A percentile compares a stretch with the other conserved stretches of the same genome.
Conservation (phyloP, 2,797 vertebrate species). For the Hemibagrus guttatus region DNA sequence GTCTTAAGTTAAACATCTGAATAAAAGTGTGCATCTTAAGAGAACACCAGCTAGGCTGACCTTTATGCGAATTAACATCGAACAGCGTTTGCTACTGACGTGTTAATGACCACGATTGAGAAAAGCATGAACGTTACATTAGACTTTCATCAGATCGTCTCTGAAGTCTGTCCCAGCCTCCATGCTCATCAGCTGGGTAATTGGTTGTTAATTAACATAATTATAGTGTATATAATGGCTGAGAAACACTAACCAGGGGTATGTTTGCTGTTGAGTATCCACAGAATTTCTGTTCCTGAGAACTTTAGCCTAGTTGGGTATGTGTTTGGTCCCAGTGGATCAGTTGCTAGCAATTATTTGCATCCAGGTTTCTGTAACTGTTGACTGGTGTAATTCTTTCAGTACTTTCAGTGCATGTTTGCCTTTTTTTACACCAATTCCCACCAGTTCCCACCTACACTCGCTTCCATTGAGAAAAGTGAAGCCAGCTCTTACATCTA, state of each 20-base stretch:
- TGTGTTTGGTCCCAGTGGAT: not conserved
- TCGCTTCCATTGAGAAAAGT: not conserved
- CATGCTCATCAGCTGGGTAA: slow-evolving; percentile 14
- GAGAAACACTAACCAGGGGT: slow-evolving; percentile 5
- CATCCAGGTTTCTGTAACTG: not conserved
- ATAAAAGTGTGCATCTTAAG: slow-evolving; percentile 27
- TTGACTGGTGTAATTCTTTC: not conserved
- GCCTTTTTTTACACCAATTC: not conserved
- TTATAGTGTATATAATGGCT: slow-evolving; percentile 1
- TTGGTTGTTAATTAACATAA: slow-evolving; percentile 24
- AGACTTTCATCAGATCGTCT: slow-evolving; percentile 23
- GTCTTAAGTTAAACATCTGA: slow-evolving; percentile 58
- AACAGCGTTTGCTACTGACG: not conserved
- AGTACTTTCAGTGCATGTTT: not conserved
- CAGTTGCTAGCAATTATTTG: not conserved
- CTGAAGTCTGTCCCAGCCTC: slow-evolving; percentile 6
- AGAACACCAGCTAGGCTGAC: slow-evolving; percentile 20
- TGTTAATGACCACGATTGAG: not conserved
- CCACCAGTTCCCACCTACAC: not conserved
- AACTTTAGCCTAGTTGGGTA: not conserved
- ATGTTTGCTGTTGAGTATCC: not conserved
- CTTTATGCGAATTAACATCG: slow-evolving; percentile 44
- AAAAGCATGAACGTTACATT: slow-evolving; percentile 11
- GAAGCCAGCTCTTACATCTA: not conserved
- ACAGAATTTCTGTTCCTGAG: not conserved